phyloP scores from a whole-genome alignment of 2,797 vertebrate species.

The Fratercula arctica region DNA sequence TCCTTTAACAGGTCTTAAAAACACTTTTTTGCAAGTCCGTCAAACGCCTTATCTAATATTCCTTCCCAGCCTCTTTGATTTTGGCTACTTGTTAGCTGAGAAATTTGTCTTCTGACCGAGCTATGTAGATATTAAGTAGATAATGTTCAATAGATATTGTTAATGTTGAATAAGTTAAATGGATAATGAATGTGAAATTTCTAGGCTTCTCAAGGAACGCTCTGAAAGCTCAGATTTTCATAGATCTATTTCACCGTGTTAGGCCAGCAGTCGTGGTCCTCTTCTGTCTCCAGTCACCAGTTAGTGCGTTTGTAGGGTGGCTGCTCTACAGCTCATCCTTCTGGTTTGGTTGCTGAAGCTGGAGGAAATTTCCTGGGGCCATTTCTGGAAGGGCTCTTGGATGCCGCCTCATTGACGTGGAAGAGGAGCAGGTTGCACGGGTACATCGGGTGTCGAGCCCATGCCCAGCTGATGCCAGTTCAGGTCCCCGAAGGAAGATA shows the following conservation, averaged over 20 bases:
- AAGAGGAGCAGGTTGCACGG: background rate
- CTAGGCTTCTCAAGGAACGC: background rate
- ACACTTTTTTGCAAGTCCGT: background rate
- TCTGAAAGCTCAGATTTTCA: background rate
- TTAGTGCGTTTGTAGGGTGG: background rate
- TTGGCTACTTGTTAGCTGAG: background rate
- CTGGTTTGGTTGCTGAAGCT: background rate
- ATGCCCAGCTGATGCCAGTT: background rate
- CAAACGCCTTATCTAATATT: background rate
- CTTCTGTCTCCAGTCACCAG: background rate
- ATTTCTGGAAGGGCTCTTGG: background rate
- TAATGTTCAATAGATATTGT: background rate
- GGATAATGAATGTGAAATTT: background rate
- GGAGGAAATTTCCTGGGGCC: background rate
- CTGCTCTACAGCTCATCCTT: background rate
- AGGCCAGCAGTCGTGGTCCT: background rate
- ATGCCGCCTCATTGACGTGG: too few relatives aligned
- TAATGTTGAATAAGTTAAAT: background rate
- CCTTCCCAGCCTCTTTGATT: background rate
- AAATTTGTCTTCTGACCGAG: background rate
- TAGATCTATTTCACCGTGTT: background rate
- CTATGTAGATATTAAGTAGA: background rate
- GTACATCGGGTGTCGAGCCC: background rate
- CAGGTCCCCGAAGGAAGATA: rapidly evolving
- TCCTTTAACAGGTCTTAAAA: background rate